phyloP scores from a whole-genome alignment of 2,888 invertebrate genomes.

The Parapristionchus giblindavisi region DNA sequence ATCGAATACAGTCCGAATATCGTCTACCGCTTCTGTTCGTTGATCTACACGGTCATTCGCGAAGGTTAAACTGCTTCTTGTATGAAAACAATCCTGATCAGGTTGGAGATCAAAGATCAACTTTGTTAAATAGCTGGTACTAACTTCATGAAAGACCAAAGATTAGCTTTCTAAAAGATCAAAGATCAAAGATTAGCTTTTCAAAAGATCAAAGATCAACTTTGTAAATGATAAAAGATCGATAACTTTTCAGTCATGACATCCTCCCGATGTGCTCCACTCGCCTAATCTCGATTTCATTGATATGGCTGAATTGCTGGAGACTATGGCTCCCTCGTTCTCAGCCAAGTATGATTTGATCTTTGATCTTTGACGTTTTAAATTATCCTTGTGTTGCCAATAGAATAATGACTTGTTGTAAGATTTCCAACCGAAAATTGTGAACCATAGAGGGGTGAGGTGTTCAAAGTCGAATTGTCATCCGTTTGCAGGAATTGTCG shows the following conservation, averaged over 20 bases:
- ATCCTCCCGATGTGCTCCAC: constrained; percentile 16
- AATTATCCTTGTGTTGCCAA: neutral
- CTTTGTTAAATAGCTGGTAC: too few species aligned
- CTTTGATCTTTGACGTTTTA: neutral
- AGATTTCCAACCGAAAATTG: too few species aligned
- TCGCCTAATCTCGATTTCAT: constrained; percentile 40
- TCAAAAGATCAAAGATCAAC: too few species aligned
- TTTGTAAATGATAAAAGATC: too few species aligned
- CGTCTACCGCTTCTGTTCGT: constrained; percentile 78
- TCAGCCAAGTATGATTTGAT: constrained; percentile 32
- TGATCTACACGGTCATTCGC: constrained; percentile 92
- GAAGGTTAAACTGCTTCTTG: constrained; percentile 90
- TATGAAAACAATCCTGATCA: constrained; percentile 82
- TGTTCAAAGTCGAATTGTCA: too few species aligned
- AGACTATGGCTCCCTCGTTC: constrained; percentile 46
- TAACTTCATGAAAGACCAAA: too few species aligned
- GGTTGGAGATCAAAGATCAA: constrained; percentile 30
- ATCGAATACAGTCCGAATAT: constrained; percentile 21
- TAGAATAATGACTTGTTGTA: too few species aligned
- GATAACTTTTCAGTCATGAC: constrained; percentile 21
- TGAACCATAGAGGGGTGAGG: too few species aligned
- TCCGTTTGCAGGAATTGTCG: constrained; percentile 77
- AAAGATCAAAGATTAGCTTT: too few species aligned
- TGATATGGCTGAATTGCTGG: constrained; percentile 43
- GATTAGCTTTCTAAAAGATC: too few species aligned